These are phyloP conservation scores for Neomonachus schauinslandi DNA, from an alignment of 2,113 vertebrate species.

Conservation along the genomic window DNA sequence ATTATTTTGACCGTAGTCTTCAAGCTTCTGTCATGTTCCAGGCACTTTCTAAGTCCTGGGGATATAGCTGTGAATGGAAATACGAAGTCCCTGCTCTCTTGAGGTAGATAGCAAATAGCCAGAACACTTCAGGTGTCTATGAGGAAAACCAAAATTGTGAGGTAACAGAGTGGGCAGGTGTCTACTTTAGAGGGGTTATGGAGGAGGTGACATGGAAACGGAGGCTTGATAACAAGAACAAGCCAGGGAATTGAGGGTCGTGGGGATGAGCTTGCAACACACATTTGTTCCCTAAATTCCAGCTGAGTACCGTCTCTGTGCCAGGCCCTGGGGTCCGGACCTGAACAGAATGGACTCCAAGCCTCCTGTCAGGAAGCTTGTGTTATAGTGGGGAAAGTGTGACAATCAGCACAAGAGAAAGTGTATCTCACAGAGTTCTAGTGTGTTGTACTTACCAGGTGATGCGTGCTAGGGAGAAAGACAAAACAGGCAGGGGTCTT, in stretches of 20 bases:
- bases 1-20: neutral
- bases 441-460: rapidly evolving
- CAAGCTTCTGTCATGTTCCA: neutral
- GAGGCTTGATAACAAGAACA: no score
- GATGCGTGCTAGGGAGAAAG: no score
- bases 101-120: neutral
- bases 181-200: no score
- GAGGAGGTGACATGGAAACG: no score
- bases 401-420: rapidly evolving
- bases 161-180: neutral
- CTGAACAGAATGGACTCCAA: neutral
- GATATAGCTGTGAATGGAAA: no score
- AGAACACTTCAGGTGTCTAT: rapidly evolving
- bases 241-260: neutral
- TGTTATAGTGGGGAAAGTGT: rapidly evolving
- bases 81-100: neutral
- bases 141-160: neutral
- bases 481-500: neutral
- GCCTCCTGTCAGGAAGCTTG: rapidly evolving
- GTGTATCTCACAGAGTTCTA: rapidly evolving
- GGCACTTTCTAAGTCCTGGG: neutral
- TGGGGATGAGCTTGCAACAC: neutral
- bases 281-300: no score
- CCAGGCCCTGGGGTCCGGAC: neutral
- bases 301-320: neutral